Conservation (phyloP, 2,797 vertebrate genomes). For the Enteromius mattozi region DNA sequence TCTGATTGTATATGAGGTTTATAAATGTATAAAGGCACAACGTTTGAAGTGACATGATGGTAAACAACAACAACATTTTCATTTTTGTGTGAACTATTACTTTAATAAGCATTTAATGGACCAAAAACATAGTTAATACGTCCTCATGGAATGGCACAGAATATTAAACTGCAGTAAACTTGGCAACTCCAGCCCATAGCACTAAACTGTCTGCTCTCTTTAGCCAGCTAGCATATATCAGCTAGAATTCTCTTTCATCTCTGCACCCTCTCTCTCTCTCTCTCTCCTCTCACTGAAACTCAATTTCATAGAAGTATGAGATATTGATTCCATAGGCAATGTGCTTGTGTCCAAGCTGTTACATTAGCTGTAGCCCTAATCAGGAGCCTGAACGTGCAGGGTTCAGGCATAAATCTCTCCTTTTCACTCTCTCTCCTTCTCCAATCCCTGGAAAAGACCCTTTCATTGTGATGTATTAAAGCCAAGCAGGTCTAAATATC, state of each 20-base stretch:
- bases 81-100: conserved; percentile 18
- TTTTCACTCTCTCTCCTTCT: conserved; percentile 26
- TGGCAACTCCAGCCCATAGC: not conserved
- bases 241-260: conserved; percentile 45
- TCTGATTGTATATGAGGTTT: not conserved
- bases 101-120: conserved; percentile 49
- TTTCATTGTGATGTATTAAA: conserved; percentile 70
- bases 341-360: conserved; percentile 69
- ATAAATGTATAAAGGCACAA: not conserved
- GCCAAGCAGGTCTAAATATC: conserved; percentile 71
- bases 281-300: conserved; percentile 60
- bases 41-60: not conserved
- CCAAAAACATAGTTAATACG: conserved; percentile 32
- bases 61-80: not conserved
- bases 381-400: conserved; percentile 60
- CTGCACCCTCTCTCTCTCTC: conserved; percentile 34
- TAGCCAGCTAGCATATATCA: conserved; percentile 25
- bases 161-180: conserved; percentile 16
- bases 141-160: conserved; percentile 16
- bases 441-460: conserved; percentile 62
- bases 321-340: conserved; percentile 75
- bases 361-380: conserved; percentile 73
- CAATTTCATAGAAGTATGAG: conserved; percentile 76
- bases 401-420: conserved; percentile 68
- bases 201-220: conserved; percentile 19